These are phyloP conservation scores for Drosophila rellima DNA, from an alignment of 2,888 invertebrate species.

Conservation along the genomic window DNA sequence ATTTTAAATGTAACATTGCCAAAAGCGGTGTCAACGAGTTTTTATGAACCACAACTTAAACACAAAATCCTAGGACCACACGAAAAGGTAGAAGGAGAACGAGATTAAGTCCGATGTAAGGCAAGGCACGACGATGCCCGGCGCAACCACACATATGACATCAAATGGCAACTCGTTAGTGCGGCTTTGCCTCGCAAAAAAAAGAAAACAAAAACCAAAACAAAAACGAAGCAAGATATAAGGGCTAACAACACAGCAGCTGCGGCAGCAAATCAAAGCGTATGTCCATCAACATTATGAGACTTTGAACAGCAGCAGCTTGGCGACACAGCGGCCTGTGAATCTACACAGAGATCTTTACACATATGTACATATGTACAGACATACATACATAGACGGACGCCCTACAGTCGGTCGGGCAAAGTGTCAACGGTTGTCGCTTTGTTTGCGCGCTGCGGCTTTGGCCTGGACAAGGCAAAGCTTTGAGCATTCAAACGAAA, in stretches of 20 bases:
- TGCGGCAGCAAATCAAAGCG: conserved; percentile 73
- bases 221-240: conserved; percentile 19
- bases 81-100: conserved; percentile 27
- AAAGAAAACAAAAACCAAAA: conserved; percentile 38
- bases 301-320: conserved; percentile 57
- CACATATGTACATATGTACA: not conserved
- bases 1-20: conserved; percentile 72
- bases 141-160: conserved; percentile 64
- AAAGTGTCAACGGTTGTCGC: conserved; percentile 76
- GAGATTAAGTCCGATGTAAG: conserved; percentile 50
- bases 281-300: conserved; percentile 80
- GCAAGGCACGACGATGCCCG: conserved; percentile 49
- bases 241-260: conserved; percentile 33
- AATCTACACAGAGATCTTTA: conserved; percentile 20
- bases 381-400: not conserved
- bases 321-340: conserved; percentile 39
- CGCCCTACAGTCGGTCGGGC: conserved; percentile 26
- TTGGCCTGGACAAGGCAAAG: conserved; percentile 47
- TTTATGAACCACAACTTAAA: conserved; percentile 52
- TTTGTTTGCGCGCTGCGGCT: conserved; percentile 64
- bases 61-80: conserved; percentile 37
- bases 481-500: conserved; percentile 73
- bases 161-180: conserved; percentile 78
- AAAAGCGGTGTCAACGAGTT: conserved; percentile 60
- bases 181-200: conserved; percentile 52